Percentiles rank a stretch among this genome's conserved stretches.
Evolutionary conservation across 2,797 vertebrate species (phyloP).

Genomic region (Sebastes diaconus): DNA sequence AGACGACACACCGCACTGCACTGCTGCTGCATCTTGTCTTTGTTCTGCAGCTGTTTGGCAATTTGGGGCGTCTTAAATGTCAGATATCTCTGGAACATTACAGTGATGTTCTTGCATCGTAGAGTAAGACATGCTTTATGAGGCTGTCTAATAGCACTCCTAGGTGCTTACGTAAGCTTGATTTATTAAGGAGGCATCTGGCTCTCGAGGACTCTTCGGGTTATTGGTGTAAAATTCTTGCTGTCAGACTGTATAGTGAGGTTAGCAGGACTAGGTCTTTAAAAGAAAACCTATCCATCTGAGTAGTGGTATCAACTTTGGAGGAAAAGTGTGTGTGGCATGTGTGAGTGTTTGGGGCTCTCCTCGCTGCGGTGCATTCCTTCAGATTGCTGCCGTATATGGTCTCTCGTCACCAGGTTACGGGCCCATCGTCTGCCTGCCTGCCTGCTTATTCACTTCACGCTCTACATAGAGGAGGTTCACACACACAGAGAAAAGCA

Average conservation of each 20-base stretch:
- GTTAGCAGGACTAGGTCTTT: neutral
- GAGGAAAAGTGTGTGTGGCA: neutral
- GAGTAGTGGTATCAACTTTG: neutral
- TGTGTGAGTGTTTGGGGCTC: conserved; percentile 19
- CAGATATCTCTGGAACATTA: conserved; percentile 22
- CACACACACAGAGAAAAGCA: neutral
- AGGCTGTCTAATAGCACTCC: conserved; percentile 35
- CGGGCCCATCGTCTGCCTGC: neutral
- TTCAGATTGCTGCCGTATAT: conserved; percentile 43
- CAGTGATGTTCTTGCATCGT: conserved; percentile 11
- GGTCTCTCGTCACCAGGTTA: conserved; percentile 22
- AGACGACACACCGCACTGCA: conserved; percentile 1
- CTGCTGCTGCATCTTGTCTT: conserved; percentile 6
- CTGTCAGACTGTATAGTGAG: neutral
- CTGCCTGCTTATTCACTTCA: conserved; percentile 19
- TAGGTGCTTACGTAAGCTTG: conserved; percentile 34
- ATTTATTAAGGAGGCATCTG: conserved; percentile 37
- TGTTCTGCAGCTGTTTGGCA: conserved; percentile 46
- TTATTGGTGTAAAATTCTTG: neutral
- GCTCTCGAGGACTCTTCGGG: neutral
- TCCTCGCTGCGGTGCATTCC: conserved; percentile 11
- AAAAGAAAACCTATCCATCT: neutral
- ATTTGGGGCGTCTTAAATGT: conserved; percentile 24
- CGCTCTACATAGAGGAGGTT: neutral
- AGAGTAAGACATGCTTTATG: conserved; percentile 28